Percentiles rank a stretch among this genome's conserved stretches.
Evolutionary conservation across 2,797 vertebrate species (phyloP).

Genomic region (Neopelma chrysocephalum): DNA sequence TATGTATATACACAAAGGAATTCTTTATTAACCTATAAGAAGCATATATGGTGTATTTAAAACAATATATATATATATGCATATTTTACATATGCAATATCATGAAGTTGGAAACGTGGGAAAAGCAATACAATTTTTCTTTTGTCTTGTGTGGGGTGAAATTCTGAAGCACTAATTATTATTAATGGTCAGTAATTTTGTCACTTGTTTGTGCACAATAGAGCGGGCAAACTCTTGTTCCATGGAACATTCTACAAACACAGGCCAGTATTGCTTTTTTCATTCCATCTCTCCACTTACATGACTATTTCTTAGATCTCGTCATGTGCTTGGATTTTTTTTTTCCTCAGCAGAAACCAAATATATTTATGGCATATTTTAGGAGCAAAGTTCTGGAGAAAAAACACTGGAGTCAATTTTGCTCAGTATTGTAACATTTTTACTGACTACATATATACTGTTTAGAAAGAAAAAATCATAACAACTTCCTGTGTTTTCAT

Average conservation of each 20-base stretch:
- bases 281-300: not conserved
- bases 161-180: not conserved
- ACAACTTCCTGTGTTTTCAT: not conserved
- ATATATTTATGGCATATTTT: not conserved
- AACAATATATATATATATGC: not conserved
- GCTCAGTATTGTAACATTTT: not conserved
- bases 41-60: not conserved
- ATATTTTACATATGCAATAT: not conserved
- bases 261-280: not conserved
- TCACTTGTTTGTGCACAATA: not conserved
- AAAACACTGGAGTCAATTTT: not conserved
- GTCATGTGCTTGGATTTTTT: not conserved
- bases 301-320: not conserved
- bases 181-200: not conserved
- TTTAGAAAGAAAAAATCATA: conserved; percentile 6
- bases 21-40: not conserved
- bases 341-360: not conserved
- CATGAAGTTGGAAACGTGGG: not conserved
- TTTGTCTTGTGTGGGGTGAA: not conserved
- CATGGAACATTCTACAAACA: rapidly evolving
- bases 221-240: not conserved
- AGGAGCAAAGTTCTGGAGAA: not conserved
- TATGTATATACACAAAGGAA: not conserved
- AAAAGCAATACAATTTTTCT: not conserved
- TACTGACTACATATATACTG: not conserved